Conservation (phyloP, 2,797 vertebrate genomes). For the Fratercula arctica region DNA sequence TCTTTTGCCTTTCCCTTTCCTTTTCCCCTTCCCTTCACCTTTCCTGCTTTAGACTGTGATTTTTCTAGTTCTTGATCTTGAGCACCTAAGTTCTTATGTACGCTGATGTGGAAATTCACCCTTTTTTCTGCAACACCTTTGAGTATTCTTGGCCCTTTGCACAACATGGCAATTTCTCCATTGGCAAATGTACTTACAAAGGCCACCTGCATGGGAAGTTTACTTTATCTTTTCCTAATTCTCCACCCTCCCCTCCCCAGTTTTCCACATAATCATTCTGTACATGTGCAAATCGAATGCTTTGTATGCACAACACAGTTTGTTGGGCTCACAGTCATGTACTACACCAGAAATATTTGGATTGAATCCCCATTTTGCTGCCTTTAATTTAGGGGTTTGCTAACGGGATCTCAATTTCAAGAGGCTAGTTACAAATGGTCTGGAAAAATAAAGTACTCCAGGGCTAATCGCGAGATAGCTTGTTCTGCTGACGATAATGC, state of each 20-base stretch:
- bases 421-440: slow-evolving; percentile 35
- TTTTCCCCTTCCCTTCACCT: neutral
- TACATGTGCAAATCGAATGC: neutral
- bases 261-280: neutral
- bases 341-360: neutral
- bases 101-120: neutral
- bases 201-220: neutral
- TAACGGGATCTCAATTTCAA: slow-evolving; percentile 23
- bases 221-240: neutral
- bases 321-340: neutral
- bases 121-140: neutral
- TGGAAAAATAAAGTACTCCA: slow-evolving; percentile 28
- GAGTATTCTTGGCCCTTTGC: neutral
- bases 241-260: no score
- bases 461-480: neutral
- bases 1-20: neutral
- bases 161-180: neutral
- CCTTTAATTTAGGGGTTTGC: slow-evolving; percentile 19
- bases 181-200: neutral
- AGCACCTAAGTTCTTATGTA: neutral
- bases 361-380: neutral
- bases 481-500: neutral
- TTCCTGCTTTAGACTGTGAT: neutral
- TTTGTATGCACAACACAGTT: neutral
- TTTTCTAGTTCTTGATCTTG: neutral